Evolutionary conservation across 2,888 invertebrate genomes (phyloP).

Genomic region (Limenitis camilla): DNA sequence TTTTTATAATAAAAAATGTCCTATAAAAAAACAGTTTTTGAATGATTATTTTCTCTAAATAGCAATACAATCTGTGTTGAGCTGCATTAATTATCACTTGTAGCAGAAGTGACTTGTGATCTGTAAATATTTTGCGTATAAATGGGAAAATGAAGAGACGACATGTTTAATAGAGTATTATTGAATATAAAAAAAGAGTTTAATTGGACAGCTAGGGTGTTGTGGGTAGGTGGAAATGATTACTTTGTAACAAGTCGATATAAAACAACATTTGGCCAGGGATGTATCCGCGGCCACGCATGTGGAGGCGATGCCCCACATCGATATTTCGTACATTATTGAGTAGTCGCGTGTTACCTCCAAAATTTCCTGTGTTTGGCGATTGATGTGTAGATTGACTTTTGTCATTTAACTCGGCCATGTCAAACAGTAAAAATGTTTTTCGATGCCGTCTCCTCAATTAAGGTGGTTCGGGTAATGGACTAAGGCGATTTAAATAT

Average conservation of each 20-base stretch:
- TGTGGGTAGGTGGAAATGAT: constrained; percentile 22
- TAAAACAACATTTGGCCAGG: constrained; percentile 38
- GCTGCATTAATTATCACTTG: no score
- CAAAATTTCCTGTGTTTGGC: constrained; percentile 74
- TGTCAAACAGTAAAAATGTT: constrained; percentile 72
- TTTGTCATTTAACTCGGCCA: constrained; percentile 72
- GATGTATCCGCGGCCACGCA: constrained; percentile 48
- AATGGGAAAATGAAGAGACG: no score
- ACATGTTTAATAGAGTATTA: no score
- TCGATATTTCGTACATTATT: constrained; percentile 74
- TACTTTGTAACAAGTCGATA: constrained; percentile 32
- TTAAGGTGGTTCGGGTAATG: constrained; percentile 63
- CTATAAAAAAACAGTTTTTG: no score
- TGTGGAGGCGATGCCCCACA: constrained; percentile 62
- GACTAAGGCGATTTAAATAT: constrained; percentile 61
- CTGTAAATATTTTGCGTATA: no score
- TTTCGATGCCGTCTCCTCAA: constrained; percentile 64
- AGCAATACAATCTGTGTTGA: no score
- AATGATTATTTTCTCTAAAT: no score
- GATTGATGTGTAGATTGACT: constrained; percentile 75
- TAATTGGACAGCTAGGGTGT: neutral
- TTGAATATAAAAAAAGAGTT: no score
- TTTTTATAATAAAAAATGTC: no score
- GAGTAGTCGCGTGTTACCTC: constrained; percentile 69
- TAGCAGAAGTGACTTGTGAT: no score